Evolutionary conservation across 2,888 invertebrate species (phyloP), one percentile per base, ranked within the genome.

Genomic region (Plutella xylostella): DNA sequence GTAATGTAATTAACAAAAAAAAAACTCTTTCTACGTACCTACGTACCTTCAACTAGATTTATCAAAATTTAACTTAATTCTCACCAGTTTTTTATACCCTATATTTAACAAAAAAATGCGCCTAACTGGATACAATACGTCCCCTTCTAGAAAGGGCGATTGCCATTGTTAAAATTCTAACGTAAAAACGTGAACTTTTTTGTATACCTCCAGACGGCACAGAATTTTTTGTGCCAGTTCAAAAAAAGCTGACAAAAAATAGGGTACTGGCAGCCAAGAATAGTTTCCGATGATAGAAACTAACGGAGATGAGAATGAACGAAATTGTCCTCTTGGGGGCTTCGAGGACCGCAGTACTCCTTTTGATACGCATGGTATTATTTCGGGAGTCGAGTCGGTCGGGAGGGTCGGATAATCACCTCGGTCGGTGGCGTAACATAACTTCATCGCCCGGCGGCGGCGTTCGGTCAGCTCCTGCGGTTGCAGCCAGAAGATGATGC

Each of bases 361-460:
- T n/a, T n/a, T n/a, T n/a, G n/a, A n/a, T n/a, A n/a, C n/a, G n/a
- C n/a, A n/a, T n/a, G n/a, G n/a, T n/a, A n/a, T n/a, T n/a, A n/a
- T n/a, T n/a, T n/a, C n/a, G n/a, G n/a, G n/a, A n/a, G n/a, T n/a
- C n/a, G n/a, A n/a, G n/a, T n/a, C n/a, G 33, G n/a, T 15, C 9
- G 33, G 15, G 33, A 33, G 15, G 33, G 33, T 18, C 70, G 71
- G 76, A 80, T 82, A 82, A 75, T 82, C 83, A 84, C 85, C 85
- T 85, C 82, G 77, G 68, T 75, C 76, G 78, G 65, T 78, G 79
- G 67, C 74, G 83, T 71, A 84, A 72, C 78, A 79, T 79, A 64
- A 78, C 78, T 78, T 72, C 80, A 79, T 79, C 73, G 68, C 72
- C 68, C 64, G 64, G 63, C 58, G 60, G 65, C 71, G 50, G 43